These are phyloP conservation scores for Lagopus muta DNA, from an alignment of 2,113 vertebrate genomes.

Conservation along the genomic window DNA sequence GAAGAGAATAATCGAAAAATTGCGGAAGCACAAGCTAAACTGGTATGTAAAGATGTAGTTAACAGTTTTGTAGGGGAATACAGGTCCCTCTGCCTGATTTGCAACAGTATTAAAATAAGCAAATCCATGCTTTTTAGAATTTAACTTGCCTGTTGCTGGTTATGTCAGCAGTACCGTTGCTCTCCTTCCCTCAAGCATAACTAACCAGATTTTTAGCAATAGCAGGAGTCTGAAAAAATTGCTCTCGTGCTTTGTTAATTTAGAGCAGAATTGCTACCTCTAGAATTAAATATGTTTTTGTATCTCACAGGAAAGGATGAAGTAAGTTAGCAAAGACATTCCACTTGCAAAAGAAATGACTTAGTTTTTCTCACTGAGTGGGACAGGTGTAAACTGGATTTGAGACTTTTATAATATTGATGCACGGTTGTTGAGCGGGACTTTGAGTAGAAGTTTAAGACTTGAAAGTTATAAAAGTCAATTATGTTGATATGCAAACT, in stretches of 20 bases:
- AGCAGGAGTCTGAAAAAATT: neutral
- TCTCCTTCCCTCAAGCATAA: neutral
- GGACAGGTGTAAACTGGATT: conserved; percentile 20
- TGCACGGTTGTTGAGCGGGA: neutral
- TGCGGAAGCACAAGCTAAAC: conserved; percentile 98
- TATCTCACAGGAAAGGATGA: neutral
- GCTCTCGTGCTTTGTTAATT: neutral
- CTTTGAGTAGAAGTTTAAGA: neutral
- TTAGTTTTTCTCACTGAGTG: neutral
- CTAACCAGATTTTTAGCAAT: neutral
- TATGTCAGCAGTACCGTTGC: neutral
- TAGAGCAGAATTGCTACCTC: neutral
- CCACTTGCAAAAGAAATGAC: neutral
- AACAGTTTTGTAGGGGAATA: neutral
- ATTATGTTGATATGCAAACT: neutral
- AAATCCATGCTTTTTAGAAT: neutral
- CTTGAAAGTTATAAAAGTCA: neutral
- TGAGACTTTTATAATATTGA: neutral
- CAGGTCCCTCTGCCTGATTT: neutral
- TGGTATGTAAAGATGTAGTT: conserved; percentile 82
- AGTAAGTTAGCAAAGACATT: neutral
- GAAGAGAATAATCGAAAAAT: conserved; percentile 99
- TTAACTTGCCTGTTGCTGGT: neutral
- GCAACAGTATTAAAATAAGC: neutral
- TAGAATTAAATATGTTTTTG: neutral